A percentile compares a stretch with the other conserved stretches of the same genome.
phyloP scores from a whole-genome alignment of 2,888 invertebrate genomes.

The Nematopogon swammerdamellus region DNA sequence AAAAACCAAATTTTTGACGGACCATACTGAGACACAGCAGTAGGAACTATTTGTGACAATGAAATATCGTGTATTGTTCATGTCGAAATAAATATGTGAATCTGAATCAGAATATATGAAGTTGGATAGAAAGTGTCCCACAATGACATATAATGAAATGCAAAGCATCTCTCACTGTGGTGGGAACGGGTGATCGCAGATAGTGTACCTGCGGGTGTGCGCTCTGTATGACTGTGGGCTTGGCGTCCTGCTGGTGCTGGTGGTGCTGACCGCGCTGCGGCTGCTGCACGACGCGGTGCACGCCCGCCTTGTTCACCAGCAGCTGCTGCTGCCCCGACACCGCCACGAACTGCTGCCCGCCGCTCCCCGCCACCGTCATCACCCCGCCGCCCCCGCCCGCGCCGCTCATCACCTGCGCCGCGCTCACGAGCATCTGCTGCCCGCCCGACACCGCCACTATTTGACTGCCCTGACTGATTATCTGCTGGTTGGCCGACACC shows the following conservation, averaged over 20 bases:
- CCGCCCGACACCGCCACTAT: neutral
- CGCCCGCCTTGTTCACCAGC: conserved; percentile 33
- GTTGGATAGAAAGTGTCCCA: too few relatives aligned
- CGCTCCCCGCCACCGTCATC: conserved; percentile 46
- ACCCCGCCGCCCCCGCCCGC: conserved; percentile 47
- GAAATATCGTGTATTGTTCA: too few relatives aligned
- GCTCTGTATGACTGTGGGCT: conserved; percentile 27
- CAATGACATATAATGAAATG: too few relatives aligned
- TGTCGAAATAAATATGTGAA: too few relatives aligned
- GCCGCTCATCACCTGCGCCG: conserved; percentile 40
- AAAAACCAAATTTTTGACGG: too few relatives aligned
- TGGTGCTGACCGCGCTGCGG: conserved; percentile 24
- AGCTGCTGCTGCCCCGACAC: conserved; percentile 43
- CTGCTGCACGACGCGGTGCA: conserved; percentile 31
- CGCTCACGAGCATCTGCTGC: conserved; percentile 28
- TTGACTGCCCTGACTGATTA: conserved; percentile 3
- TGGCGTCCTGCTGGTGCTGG: conserved; percentile 19
- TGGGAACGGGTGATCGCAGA: too few relatives aligned
- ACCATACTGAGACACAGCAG: too few relatives aligned
- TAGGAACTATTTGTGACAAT: too few relatives aligned
- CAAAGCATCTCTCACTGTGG: too few relatives aligned
- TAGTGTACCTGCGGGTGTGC: conserved; percentile 19
- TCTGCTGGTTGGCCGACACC: conserved; percentile 17
- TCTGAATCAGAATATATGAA: too few relatives aligned
- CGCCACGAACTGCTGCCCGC: conserved; percentile 37